Percentiles rank a stretch among this genome's conserved stretches.
These are phyloP conservation scores for Serranus cabrilla DNA, from an alignment of 2,797 vertebrate species.

Conservation along the genomic window DNA sequence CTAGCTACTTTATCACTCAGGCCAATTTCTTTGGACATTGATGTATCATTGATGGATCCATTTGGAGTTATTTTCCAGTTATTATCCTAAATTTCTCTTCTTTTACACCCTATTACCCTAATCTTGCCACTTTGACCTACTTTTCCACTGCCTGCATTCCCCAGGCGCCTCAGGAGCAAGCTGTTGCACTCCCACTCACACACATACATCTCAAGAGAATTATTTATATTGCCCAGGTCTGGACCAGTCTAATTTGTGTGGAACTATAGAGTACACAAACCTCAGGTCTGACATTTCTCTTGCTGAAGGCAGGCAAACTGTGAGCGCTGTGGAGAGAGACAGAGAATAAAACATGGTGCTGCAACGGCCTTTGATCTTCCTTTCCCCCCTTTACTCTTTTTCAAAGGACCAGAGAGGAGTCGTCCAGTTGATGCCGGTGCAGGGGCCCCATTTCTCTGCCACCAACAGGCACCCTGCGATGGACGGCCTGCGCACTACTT, in stretches of 20 bases:
- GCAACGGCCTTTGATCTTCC: constrained; percentile 78
- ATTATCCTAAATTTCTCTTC: constrained; percentile 41
- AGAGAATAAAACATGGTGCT: constrained; percentile 83
- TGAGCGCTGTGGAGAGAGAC: constrained; percentile 60
- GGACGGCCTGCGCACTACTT: constrained; percentile 40
- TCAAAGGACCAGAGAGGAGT: constrained; percentile 73
- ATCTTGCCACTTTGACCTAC: constrained; percentile 74
- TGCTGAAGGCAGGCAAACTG: constrained; percentile 68
- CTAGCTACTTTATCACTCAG: neutral
- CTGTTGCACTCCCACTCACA: constrained; percentile 61
- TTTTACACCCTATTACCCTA: constrained; percentile 62
- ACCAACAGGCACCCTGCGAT: constrained; percentile 45
- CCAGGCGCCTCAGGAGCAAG: constrained; percentile 49
- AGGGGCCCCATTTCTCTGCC: constrained; percentile 41
- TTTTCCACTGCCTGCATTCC: constrained; percentile 54
- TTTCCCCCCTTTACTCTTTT: constrained; percentile 67
- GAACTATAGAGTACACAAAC: constrained; percentile 77
- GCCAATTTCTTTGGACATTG: neutral
- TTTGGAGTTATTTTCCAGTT: constrained; percentile 48
- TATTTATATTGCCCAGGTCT: constrained; percentile 81
- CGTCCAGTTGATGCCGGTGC: constrained; percentile 59
- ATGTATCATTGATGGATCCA: constrained; percentile 25
- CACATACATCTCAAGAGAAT: constrained; percentile 77
- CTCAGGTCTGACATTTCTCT: constrained; percentile 71
- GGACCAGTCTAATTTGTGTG: constrained; percentile 79